phyloP scores from a whole-genome alignment of 2,113 vertebrate species.

The Anarrhichthys ocellatus region DNA sequence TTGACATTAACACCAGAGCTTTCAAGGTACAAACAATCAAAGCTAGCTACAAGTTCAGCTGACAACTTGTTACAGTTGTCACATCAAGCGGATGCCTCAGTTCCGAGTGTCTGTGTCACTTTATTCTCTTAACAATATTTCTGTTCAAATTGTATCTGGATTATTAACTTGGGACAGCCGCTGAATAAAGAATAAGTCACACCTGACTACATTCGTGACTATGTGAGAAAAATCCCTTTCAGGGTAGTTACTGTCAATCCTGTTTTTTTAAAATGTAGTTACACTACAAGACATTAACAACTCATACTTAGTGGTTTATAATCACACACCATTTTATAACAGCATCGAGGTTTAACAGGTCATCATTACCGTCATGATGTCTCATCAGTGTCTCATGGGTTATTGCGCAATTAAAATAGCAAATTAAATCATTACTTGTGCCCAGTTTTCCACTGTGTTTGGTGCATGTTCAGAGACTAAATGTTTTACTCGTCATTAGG shows the following conservation, averaged over 20 bases:
- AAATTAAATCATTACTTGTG: neutral
- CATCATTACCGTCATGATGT: neutral
- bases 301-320: neutral
- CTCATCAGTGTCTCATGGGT: neutral
- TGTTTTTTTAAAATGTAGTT: neutral
- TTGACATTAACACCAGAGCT: neutral
- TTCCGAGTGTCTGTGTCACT: neutral
- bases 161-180: neutral
- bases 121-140: neutral
- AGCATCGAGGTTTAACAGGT: neutral
- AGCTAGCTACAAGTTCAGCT: neutral
- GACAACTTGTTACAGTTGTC: neutral
- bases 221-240: neutral
- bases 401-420: neutral
- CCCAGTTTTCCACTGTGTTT: constrained; percentile 16
- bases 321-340: neutral
- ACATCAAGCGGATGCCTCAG: neutral
- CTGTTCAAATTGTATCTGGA: neutral
- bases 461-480: constrained; percentile 23
- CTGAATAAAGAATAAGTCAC: neutral
- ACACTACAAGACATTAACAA: neutral
- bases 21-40: neutral
- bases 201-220: neutral
- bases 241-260: neutral
- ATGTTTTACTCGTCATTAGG: neutral